Evolutionary conservation across 2,888 invertebrate genomes (phyloP).

Genomic region (Notocelia uddmanniana): DNA sequence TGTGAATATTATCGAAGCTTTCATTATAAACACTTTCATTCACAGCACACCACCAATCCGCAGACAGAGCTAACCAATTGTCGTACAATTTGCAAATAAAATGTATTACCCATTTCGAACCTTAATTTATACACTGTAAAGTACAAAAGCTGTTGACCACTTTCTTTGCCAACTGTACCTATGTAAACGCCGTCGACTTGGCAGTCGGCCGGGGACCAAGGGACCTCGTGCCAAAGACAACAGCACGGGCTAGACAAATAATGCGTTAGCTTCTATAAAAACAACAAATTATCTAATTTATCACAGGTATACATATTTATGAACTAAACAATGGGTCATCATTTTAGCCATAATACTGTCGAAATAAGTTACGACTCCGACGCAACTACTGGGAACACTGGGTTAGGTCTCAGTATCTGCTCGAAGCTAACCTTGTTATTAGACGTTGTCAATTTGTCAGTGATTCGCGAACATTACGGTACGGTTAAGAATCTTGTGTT

Average conservation of each 20-base stretch:
- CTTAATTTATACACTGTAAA: neutral
- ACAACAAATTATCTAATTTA: slow-evolving; percentile 55
- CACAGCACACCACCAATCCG: slow-evolving; percentile 17
- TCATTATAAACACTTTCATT: slow-evolving; percentile 28
- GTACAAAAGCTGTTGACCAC: neutral
- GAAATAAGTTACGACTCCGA: slow-evolving; percentile 2
- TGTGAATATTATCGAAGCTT: slow-evolving; percentile 8
- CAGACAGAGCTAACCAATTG: neutral
- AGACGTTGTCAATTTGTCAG: neutral
- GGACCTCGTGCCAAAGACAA: slow-evolving; percentile 59
- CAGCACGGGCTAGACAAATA: slow-evolving; percentile 63
- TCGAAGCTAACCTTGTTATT: neutral
- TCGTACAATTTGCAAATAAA: neutral
- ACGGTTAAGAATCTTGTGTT: too few species aligned
- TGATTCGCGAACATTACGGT: neutral
- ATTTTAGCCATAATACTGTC: slow-evolving; percentile 6
- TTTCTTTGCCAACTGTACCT: neutral
- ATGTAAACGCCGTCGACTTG: slow-evolving; percentile 51
- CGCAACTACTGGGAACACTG: neutral
- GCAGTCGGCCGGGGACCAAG: slow-evolving; percentile 64
- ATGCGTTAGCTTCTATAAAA: slow-evolving; percentile 60
- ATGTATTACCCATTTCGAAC: neutral
- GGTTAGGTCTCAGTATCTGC: neutral
- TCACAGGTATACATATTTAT: slow-evolving; percentile 37
- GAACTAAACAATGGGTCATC: slow-evolving; percentile 50